Evolutionary conservation across 2,888 invertebrate genomes (phyloP), one percentile per base, ranked within the genome.

Genomic region (Sussaba pulchella): DNA sequence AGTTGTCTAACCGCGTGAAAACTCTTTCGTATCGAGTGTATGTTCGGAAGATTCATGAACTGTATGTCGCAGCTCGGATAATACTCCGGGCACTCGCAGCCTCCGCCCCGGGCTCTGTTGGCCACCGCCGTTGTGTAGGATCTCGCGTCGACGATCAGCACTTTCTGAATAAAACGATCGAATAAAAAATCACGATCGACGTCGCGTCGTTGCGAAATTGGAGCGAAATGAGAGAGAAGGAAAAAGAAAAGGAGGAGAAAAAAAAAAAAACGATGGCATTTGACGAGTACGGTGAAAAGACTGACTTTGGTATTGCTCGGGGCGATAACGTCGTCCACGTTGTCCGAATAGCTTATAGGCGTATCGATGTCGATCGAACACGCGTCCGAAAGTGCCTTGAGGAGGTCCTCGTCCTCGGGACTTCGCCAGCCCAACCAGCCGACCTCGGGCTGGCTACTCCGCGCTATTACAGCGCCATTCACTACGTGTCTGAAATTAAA

Each of bases 1-100:
- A 97, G 93, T 76, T 95, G 95, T 70, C 99, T 93, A 83, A 99
- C 94, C 82, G 97, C 96, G 83, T 97, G 96, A 93, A 99, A 99
- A 93, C 98, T 98, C 89, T 97, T 96, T 59, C 99, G 94, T 91
- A 99, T 97, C 88, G 97, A 96, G 93, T 99, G 99, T 87, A 99
- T 99, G 93, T 99, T 99, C 71, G 99, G 98, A 91, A 99, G 94
- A 91, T 96, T 97, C 98, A 99, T 99, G 92, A 99, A 99, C 93
- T 98, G 96, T 75, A 99, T 98, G 93, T 99, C 98, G 85, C 98
- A 98, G 88, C 95, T 96, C 0, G 97, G 96, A 93, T 99, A 99
- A 94, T 99, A 98, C 92, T 99, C 99, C 69, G 96, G 95, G 91
- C 97, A 98, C 92, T 99, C 99, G 92, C 97, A 98, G 64, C 99